phyloP scores from a whole-genome alignment of 2,113 vertebrate genomes.

The Ammodramus savannarum region DNA sequence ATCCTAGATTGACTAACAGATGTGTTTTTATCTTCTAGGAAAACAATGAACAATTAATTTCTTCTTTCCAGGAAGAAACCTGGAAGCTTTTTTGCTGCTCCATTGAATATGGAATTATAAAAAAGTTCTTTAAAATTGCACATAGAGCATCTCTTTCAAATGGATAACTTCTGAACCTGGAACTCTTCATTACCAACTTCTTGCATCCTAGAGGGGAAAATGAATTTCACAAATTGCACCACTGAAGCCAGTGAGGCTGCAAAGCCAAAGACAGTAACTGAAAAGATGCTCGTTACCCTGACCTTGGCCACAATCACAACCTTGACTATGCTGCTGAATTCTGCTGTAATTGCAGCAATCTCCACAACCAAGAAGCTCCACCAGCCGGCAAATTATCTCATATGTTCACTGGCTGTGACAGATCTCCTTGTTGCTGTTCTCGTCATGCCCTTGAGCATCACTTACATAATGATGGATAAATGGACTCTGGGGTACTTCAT shows the following conservation, averaged over 20 bases:
- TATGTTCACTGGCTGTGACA: conserved; percentile 88
- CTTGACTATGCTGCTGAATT: conserved; percentile 81
- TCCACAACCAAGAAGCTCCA: conserved; percentile 88
- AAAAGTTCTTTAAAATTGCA: not conserved
- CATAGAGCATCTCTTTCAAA: not conserved
- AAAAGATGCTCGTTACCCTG: conserved; percentile 78
- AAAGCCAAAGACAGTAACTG: conserved; percentile 71
- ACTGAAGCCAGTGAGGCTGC: conserved; percentile 55
- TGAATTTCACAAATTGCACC: conserved; percentile 84
- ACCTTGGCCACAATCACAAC: conserved; percentile 78
- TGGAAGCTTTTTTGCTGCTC: not conserved
- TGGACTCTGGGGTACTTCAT: conserved; percentile 84
- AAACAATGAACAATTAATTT: not conserved
- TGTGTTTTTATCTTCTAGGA: conserved; percentile 54
- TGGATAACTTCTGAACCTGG: conserved; percentile 9
- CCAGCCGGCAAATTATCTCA: conserved; percentile 89
- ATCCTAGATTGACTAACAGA: conserved; percentile 20
- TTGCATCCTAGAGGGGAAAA: conserved; percentile 1
- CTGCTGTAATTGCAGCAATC: conserved; percentile 83
- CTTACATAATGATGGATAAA: conserved; percentile 82
- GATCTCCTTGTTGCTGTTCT: conserved; percentile 86
- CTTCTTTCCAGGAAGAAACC: not conserved
- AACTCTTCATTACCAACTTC: not conserved
- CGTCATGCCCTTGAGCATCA: conserved; percentile 89
- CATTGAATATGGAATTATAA: conserved; percentile 7